Base-by-base conservation (phyloP, 2,888 invertebrate species). In the Loripinus fragilis region DNA sequence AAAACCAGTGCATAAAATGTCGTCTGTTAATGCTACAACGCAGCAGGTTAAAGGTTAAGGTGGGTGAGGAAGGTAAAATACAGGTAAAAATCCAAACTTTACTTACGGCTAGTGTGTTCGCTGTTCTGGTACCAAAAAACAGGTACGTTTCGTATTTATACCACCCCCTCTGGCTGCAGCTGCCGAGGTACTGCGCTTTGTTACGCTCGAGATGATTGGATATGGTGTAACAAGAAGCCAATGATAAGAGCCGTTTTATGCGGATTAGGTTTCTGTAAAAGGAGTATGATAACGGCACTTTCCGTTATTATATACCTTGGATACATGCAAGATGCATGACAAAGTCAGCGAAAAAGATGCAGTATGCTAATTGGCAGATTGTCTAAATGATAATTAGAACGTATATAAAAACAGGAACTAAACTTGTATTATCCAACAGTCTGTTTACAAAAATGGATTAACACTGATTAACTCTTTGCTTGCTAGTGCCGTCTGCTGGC, bases 81-180 rank as follows among this genome's bases (percentile, higher is more conserved):
- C 65, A 60, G 72, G 38, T 48, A 73, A 69, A 69, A 30, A 30
- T 17, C 33, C 60, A 60, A 60, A 60, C 28, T 28, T 60, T 60
- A 60, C 60, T 60, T 60, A 60, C 60, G 60, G 20, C 17, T 60
- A 33, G 60, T 60, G 60, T 60, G 17, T 33, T 60, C 60, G 60
- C 60, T 60, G 60, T 60, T 60, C 60, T 60, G 60, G 60, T 60
- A 60, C 23, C 60, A 60, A 60, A 60, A 60, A 60, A 60, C 60
- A 60, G 60, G 60, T 60, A 17, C 20, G 33, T 60, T 33, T 60
- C 60, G 33, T 60, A 60, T 60, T 60, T 60, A 60, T 60, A 60
- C 60, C 33, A 2, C 10, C 33, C 30, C 33, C 60, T 17, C 33
- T 2, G 33, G 33, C 33, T 60, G 60, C 60, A 60, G 60, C 33